phyloP scores from a whole-genome alignment of 2,113 vertebrate species.

The Ailuropoda melanoleuca region DNA sequence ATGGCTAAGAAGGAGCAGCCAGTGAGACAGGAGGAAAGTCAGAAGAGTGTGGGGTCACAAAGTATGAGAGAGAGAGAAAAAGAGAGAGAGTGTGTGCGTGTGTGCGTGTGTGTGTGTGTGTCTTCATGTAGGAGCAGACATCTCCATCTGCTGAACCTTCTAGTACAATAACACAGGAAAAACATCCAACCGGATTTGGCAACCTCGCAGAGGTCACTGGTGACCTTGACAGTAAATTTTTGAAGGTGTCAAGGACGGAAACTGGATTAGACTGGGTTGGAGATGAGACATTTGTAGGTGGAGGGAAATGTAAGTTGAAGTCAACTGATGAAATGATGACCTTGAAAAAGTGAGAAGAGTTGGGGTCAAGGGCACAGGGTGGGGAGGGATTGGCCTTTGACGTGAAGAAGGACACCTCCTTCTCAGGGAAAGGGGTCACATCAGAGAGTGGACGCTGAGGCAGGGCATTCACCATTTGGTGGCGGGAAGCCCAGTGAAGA shows the following conservation, averaged over 20 bases:
- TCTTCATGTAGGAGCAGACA: background rate
- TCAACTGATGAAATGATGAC: background rate
- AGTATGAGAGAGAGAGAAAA: background rate
- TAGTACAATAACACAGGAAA: background rate
- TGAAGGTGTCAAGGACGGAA: background rate
- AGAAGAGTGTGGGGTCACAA: background rate
- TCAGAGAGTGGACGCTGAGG: background rate
- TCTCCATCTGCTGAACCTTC: background rate
- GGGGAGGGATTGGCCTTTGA: background rate
- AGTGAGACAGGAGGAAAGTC: background rate
- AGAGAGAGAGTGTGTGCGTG: background rate
- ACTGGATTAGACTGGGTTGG: background rate
- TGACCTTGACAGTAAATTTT: background rate
- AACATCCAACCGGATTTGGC: background rate
- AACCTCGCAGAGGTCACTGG: background rate
- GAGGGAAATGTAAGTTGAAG: background rate
- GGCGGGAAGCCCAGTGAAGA: background rate
- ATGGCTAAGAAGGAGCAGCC: background rate
- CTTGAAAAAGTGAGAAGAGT: no score
- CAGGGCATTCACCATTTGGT: background rate
- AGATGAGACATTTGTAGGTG: background rate
- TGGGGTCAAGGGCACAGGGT: background rate
- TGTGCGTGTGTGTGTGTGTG: accelerated
- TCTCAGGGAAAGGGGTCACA: background rate
- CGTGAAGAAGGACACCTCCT: background rate